Percentiles rank a stretch among this genome's conserved stretches.
These are phyloP conservation scores for Samia ricini DNA, from an alignment of 1,140 invertebrate genomes.

Conservation along the genomic window DNA sequence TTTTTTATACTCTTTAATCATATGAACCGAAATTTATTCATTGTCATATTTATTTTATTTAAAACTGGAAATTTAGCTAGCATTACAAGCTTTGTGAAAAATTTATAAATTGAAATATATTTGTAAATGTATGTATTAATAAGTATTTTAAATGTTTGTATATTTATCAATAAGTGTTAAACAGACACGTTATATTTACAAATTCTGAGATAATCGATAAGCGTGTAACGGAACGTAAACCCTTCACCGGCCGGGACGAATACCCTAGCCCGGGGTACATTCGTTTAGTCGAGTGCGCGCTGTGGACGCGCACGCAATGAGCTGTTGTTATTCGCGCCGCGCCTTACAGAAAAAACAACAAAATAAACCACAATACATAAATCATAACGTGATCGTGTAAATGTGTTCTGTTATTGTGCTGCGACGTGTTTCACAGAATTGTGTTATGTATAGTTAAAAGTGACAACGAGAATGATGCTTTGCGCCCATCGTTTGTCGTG, in stretches of 20 bases:
- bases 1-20: too few relatives aligned
- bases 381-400: slow-evolving; percentile 1
- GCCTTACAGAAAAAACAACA: slow-evolving; percentile 51
- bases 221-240: slow-evolving; percentile 55
- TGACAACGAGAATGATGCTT: slow-evolving; percentile 44
- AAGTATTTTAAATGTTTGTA: neutral
- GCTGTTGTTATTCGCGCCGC: slow-evolving; percentile 22
- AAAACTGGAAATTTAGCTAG: too few relatives aligned
- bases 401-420: slow-evolving; percentile 43
- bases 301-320: slow-evolving; percentile 23
- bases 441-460: slow-evolving; percentile 21
- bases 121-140: neutral
- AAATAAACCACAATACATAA: slow-evolving; percentile 56
- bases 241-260: slow-evolving; percentile 54
- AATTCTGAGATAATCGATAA: neutral
- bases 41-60: too few relatives aligned
- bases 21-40: too few relatives aligned
- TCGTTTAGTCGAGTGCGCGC: slow-evolving; percentile 50
- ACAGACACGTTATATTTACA: neutral
- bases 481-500: slow-evolving; percentile 35
- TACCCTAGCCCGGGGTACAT: slow-evolving; percentile 51
- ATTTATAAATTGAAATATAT: too few relatives aligned
- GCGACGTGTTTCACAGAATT: slow-evolving; percentile 31
- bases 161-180: neutral
- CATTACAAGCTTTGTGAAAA: too few relatives aligned